Conservation (phyloP, 2,113 vertebrate genomes). For the Varanus salvator region DNA sequence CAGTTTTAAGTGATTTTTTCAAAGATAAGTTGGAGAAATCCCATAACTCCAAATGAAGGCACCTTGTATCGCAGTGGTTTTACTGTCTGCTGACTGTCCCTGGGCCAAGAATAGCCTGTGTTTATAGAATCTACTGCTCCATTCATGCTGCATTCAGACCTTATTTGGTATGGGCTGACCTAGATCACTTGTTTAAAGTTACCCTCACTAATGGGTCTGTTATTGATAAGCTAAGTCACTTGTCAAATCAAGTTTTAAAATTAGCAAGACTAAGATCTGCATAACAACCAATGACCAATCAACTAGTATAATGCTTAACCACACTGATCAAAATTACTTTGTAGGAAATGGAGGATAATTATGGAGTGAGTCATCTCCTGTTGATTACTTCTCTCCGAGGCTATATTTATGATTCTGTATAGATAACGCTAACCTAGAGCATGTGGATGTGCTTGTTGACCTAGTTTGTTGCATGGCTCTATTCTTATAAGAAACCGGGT, state of each 20-base stretch:
- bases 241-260: not conserved
- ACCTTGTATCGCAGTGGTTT: not conserved
- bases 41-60: not conserved
- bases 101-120: not conserved
- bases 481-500: not conserved
- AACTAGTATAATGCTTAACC: no score
- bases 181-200: not conserved
- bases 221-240: not conserved
- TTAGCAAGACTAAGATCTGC: not conserved
- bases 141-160: not conserved
- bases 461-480: not conserved
- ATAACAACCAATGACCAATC: not conserved
- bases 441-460: not conserved
- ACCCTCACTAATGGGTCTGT: not conserved
- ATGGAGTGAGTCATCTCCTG: conserved; percentile 14
- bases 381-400: not conserved
- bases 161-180: not conserved
- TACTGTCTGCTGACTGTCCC: not conserved
- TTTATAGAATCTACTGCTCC: not conserved
- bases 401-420: not conserved
- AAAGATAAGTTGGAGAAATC: not conserved
- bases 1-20: not conserved
- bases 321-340: not conserved
- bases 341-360: conserved; percentile 12
- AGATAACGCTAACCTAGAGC: not conserved